Evolutionary conservation across 2,113 vertebrate genomes (phyloP), one percentile per base, ranked within the genome.

Genomic region (Nansenia antarctica): DNA sequence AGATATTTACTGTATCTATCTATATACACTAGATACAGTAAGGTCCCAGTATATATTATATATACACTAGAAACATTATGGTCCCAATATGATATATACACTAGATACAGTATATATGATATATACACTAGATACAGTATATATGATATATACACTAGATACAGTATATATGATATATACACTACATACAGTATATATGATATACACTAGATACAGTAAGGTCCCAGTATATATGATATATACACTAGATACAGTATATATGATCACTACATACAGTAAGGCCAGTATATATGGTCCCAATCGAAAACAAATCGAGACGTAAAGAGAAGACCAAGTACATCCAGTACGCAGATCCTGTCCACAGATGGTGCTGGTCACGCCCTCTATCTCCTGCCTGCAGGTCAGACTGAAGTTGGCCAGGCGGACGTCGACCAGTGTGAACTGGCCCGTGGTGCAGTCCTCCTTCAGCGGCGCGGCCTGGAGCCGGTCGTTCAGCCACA

Each of bases 331-430:
- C n/a, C n/a, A 90, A 92, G 3, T 89, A 94, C 92, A 68, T 0
- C 89, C 91, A 4, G 84, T 80, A 0, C 9, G 7, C 1, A 93
- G 82, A 53, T 72, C 70, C 34, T 73, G 7, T 65, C 86, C 89
- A 37, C 2, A 67, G 4, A 91, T 74, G 1, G 78, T 7, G 9
- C 9, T 29, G 1, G 12, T 30, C 8, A 0, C 6, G 18, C 1
- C 0, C 0, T 0, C 49, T 1, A 6, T 7, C 11, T n/a, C 27
- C 37, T 67, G 45, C 31, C n/a, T 79, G 74, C 92, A 94, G 47
- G 14, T 0, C 9, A 89, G 54, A 0, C 0, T 0, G 2, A 78
- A 84, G 0, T 0, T 15, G 0, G 85, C 73, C 12, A 0, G 22
- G 15, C 0, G 54, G 18, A 92, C 29, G 2, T 59, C 70, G 24